Evolutionary conservation across 2,888 invertebrate genomes (phyloP), one percentile per base, ranked within the genome.

Genomic region (Biston stratarius): DNA sequence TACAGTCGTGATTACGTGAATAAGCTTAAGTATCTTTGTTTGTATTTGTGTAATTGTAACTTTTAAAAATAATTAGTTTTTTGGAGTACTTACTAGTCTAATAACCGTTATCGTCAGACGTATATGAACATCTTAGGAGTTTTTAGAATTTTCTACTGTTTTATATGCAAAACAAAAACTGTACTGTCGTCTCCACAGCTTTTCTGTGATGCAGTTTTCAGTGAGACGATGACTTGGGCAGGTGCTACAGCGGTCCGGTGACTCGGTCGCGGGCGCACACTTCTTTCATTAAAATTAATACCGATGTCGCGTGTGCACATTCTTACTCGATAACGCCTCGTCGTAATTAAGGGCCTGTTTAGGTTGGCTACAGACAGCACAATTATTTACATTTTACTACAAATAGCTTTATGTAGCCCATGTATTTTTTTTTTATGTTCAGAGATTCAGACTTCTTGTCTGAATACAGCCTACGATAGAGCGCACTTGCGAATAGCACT

Each of bases 231-330:
- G 83, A 85, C 67, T 68, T 77, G 80, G 86, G 93, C 93, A 94
- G 93, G 93, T 94, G 93, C 84, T 82, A 80, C 83, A 80, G 81
- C 61, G 64, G 70, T 69, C 66, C 44, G 59, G 53, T 57, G 61
- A 58, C 42, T 44, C 67, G 52, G 70, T 44, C 90, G 92, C 92
- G 89, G 71, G 49, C 90, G 92, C 92, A 90, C 93, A 93, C 93
- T 93, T 92, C 92, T 91, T 92, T 91, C 93, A 93, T 93, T 94
- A 92, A 92, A 92, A 94, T 93, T 94, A 93, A 94, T 94, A 93
- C 92, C 92, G 88, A 91, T 93, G 93, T 94, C 93, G 93, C 93
- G 93, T 92, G 92, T 92, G 90, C 91, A 90, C 92, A 94, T 94
- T 94, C 93, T 92, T 94, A 92, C 92, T 86, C 90, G 93, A 93